Base-by-base conservation (phyloP, 2,113 vertebrate genomes). In the Tyrannus savana region DNA sequence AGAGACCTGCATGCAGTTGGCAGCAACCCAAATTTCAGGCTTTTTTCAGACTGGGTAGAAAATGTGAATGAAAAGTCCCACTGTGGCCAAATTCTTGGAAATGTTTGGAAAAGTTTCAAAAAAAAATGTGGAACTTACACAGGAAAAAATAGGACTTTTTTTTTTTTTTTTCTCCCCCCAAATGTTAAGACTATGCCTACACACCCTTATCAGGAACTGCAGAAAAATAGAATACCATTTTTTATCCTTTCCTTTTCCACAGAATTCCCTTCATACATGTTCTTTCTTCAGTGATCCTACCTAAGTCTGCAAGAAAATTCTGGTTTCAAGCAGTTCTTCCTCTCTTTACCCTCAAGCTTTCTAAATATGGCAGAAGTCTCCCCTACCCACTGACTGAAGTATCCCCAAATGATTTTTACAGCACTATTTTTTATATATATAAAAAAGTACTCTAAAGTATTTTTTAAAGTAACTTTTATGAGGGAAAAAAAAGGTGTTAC, bases 41-140 rank as follows among this genome's bases (percentile, higher is more conserved):
- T n/a, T 58, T 75, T 44, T 24, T 37, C 19, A 80, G 30, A 53
- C 8, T 30, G 33, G 27, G 13, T 13, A 55, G 18, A 52, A 63
- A 79, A 92, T 0, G 3, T 53, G 14, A 75, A 41, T 28, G 2
- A 46, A 35, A 92, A 67, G 6, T 63, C 66, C 15, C 35, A 46
- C 0, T 0, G 1, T 14, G 13, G 28, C 2, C 17, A 80, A 66
- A 60, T n/a, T 44, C 27, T 30, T 3, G 2, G 12, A 58, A 39
- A 80, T 41, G 5, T 14, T 2, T 85, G 8, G 9, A 59, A 75
- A 17, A 41, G 11, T 23, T 23, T 19, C 6, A 1, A 50, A 69
- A 56, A 68, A 56, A 69, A 56, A 47, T 4, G 2, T 28, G 3
- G 9, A 84, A 53, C 5, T 25, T 49, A 11, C 46, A 27, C 0